Evolutionary conservation across 1,140 invertebrate species (phyloP).

Genomic region (Phortica variegata): DNA sequence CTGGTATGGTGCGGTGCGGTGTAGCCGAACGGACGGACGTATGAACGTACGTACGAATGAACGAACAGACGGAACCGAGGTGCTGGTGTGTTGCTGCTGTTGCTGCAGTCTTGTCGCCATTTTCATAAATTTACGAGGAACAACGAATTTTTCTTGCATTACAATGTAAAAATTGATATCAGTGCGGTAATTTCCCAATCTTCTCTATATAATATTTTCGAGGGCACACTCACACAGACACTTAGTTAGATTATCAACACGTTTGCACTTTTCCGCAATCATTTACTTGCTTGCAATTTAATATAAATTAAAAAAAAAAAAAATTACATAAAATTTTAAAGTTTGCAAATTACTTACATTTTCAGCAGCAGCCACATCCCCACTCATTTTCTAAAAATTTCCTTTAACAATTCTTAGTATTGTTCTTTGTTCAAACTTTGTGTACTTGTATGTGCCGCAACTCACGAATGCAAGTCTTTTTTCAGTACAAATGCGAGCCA

Average conservation of each 20-base stretch:
- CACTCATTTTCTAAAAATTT: constrained; percentile 48
- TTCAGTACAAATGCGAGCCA: constrained; percentile 2
- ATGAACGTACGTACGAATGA: too few relatives aligned
- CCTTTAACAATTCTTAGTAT: constrained; percentile 3
- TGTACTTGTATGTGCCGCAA: too few relatives aligned
- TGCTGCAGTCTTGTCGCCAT: constrained; percentile 39
- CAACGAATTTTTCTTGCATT: background rate
- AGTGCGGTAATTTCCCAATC: background rate
- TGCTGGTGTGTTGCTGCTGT: constrained; percentile 13
- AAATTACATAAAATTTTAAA: constrained; percentile 45
- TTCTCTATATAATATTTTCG: constrained; percentile 5
- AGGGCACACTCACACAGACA: constrained; percentile 6
- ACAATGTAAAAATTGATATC: background rate
- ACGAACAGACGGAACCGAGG: constrained; percentile 1
- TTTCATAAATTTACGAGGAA: constrained; percentile 42
- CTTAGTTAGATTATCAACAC: constrained; percentile 27
- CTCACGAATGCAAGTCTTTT: too few relatives aligned
- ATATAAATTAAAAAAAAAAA: constrained; percentile 9
- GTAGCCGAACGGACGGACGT: background rate
- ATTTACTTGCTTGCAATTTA: constrained; percentile 1
- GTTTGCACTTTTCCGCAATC: constrained; percentile 26
- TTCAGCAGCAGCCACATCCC: constrained; percentile 44
- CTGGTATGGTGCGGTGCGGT: background rate
- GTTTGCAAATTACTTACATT: constrained; percentile 44
- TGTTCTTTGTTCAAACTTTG: too few relatives aligned